Evolutionary conservation across 92 coral and sea anemone species (phyloP), one percentile per base, ranked within the genome.

Genomic region (Porites rus): DNA sequence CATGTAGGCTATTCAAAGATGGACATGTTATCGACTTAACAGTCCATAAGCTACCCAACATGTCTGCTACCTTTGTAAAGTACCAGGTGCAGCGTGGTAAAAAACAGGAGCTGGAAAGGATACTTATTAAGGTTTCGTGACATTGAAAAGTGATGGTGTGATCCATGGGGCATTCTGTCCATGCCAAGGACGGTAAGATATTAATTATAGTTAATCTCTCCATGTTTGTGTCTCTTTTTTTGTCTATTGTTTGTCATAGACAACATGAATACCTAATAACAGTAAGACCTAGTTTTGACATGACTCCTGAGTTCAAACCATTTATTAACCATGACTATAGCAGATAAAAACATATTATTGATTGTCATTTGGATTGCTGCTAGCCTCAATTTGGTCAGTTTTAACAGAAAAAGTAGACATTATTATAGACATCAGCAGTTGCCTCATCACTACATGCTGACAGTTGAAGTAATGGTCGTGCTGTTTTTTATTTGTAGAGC

Each of bases 121-220:
- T 2, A 10, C 13, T 8, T 85, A 90, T 25, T 87, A 85, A 74
- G 90, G 87, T 19, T 24, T 85, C 28, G 76, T 75, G 9, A 59
- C 85, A 3, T 43, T 85, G 12, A 90, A 80, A 78, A 51, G 12
- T 12, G 54, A 85, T 70, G 87, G 93, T 2, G 19, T 84, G 20
- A 76, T 80, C 10, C 87, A 51, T 74, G 90, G 90, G 50, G 90
- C 83, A 72, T 90, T 90, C 18, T 90, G 93, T 43, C 93, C 90
- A 20, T 85, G 93, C 77, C 72, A 78, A 69, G 86, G 90, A 84
- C 89, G 86, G 86, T 84, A 77, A 78, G 51, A 19, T 22, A 46
- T 13, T 75, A 56, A 21, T 66, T 52, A 38, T 18, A 14, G 10
- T 16, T 76, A 12, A 51, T 24, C 69, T 59, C 31, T 76, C 22